Evolutionary conservation across 2,797 vertebrate genomes (phyloP), one percentile per base, ranked within the genome.

Genomic region (Percopsis omiscomaycus): DNA sequence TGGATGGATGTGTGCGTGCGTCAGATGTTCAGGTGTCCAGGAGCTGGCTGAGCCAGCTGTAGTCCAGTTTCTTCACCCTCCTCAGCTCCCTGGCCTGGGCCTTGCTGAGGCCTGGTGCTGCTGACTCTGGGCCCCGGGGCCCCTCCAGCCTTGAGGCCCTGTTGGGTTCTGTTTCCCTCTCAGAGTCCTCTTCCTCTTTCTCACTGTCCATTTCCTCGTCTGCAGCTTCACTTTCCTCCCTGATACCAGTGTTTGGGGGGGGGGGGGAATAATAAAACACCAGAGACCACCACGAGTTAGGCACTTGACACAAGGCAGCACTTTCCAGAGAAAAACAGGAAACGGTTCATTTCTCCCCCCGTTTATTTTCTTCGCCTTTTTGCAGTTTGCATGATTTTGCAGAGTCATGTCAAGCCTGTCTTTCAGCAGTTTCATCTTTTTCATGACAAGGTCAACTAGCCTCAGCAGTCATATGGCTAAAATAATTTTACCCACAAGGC

Each of bases 191-290:
- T 81, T 94, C 92, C 84, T 92, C 89, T 74, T 92, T 89, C 74
- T 93, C 93, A 45, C 92, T 94, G 57, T 93, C 90, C 92, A 93
- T 92, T 88, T 96, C 94, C 69, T 90, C 83, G 61, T 95, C 93
- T 13, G 83, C 66, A 0, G 68, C 73, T 59, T 75, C 63, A 2
- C 58, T 73, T 74, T 82, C 82, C 69, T 86, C 83, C 30, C 89
- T 91, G 68, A 1, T 44, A 8, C 28, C 27, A 68, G 61, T 12
- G 70, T 16, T 11, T 14, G 5, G 11, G 55, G 58, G 0, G 16
- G 0, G 14, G 10, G 4, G 59, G 0, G 47, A 22, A 13, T 0
- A 42, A 47, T 16, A 16, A 48, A 29, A 9, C 16, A 6, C 10
- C 4, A 5, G 9, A 16, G 16, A 5, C 54, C 32, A 61, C 22